Evolutionary conservation across 2,888 invertebrate genomes (phyloP), one percentile per base, ranked within the genome.

Genomic region (Lepidocyrtinus sp.): DNA sequence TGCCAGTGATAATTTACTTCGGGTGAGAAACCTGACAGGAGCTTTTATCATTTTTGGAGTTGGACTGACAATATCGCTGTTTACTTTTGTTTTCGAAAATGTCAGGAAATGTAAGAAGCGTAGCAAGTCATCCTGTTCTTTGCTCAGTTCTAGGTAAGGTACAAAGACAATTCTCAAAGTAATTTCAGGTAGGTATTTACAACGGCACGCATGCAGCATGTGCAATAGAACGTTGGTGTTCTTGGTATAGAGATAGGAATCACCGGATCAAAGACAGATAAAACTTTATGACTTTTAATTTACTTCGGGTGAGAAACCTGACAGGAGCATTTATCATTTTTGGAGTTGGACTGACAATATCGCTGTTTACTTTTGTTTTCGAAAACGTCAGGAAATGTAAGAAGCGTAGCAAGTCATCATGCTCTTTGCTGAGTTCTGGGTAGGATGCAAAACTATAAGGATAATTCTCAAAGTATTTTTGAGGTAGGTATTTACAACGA

Each of bases 281-380:
- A n/a, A n/a, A n/a, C n/a, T n/a, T n/a, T n/a, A n/a, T n/a, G n/a
- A n/a, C n/a, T n/a, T n/a, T n/a, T 24, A 50, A 59, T n/a, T 22
- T 77, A 17, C 72, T 81, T 27, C 75, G 64, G 9, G 36, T 81
- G 26, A 63, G 61, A 27, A 76, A 81, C 70, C 69, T 81, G 1
- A 27, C 67, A 9, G 81, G 81, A 45, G 72, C 81, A 5, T 76
- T 76, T 65, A 24, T 26, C 24, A 61, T 77, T 27, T n/a, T 81
- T 26, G 2, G 17, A 26, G 5, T 74, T 36, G 81, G 81, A 9
- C 46, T 64, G 1, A 24, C 24, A 9, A n/a, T 22, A 17, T 61
- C 75, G n/a, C 25, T 61, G 50, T 45, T 46, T 25, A 26, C 63
- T 0, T 71, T 71, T 67, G 21, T 27, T 1, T n/a, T 25, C 12